Evolutionary conservation across 2,888 invertebrate genomes (phyloP), one percentile per base, ranked within the genome.

Genomic region (Hypena proboscidalis): DNA sequence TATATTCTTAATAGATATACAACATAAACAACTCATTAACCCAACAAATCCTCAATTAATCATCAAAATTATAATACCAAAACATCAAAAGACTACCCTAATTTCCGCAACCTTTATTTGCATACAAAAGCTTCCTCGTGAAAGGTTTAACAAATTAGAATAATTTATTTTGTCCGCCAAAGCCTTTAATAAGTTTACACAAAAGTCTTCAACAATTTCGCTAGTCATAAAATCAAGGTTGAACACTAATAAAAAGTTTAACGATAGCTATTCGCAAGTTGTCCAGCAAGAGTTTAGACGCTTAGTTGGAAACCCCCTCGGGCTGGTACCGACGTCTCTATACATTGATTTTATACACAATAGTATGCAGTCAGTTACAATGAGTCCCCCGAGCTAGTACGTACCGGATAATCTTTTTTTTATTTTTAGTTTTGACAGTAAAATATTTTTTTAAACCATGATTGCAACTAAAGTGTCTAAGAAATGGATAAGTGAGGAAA

Each of bases 401-500:
- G 31, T 40, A 32, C 26, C 29, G 26, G 20, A 46, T 19, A 37
- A 45, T 45, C 38, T 48, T n/a, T 37, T 58, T 65, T 66, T 61
- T 58, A 41, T 50, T 69, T 66, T 57, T 49, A 50, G 64, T 60
- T 39, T 42, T 49, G 47, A 27, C 27, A 29, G 29, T 14, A 41
- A 23, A 41, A 45, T 50, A 51, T 59, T 48, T 61, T 59, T 60
- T 56, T 60, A 33, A 49, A 74, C 61, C 53, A 86, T 85, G 83
- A 67, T 73, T 37, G 58, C 80, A 21, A 69, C 64, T 48, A 85
- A 80, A 74, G 67, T 80, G 37, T 68, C 74, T 17, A 87, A 83
- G 50, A 88, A 86, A 80, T 93, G 93, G 93, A 83, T 93, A 11
- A 92, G 92, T 52, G 80, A 90, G 33, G 92, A 93, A 67, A 84